Conservation (phyloP, 2,888 invertebrate species). For the Meiosimyza platycephala region DNA sequence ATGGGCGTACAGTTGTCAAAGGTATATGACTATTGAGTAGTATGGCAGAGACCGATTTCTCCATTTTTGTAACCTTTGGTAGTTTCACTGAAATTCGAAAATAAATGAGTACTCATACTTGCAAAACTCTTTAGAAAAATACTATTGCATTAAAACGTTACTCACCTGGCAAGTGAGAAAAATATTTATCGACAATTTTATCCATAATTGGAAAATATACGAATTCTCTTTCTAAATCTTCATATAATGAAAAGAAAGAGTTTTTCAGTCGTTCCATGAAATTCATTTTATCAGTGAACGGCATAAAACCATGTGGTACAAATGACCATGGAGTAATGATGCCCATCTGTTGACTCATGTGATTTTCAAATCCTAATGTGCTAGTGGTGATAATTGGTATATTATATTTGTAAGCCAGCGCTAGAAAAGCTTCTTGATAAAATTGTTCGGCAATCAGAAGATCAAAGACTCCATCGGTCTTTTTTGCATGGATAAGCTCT, state of each 20-base stretch:
- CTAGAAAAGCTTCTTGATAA: conserved; percentile 67
- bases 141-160: neutral
- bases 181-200: conserved; percentile 56
- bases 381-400: conserved; percentile 65
- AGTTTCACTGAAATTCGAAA: conserved; percentile 52
- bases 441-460: conserved; percentile 67
- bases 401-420: conserved; percentile 64
- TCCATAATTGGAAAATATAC: conserved; percentile 65
- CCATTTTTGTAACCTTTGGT: conserved; percentile 66
- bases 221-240: conserved; percentile 58
- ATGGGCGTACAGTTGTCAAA: conserved; percentile 67
- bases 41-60: conserved; percentile 67
- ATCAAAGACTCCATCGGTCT: conserved; percentile 60
- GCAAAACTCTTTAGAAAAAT: no score
- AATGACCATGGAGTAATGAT: conserved; percentile 68
- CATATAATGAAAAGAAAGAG: conserved; percentile 62
- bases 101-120: neutral
- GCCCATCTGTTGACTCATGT: conserved; percentile 68
- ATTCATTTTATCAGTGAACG: conserved; percentile 68
- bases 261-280: conserved; percentile 71
- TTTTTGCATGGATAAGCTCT: conserved; percentile 56
- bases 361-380: conserved; percentile 67
- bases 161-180: conserved; percentile 57
- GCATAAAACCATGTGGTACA: conserved; percentile 68
- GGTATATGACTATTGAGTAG: conserved; percentile 69